These are phyloP conservation scores for Cercopithecus mona DNA, from an alignment of 2,113 vertebrate genomes.

Conservation along the genomic window DNA sequence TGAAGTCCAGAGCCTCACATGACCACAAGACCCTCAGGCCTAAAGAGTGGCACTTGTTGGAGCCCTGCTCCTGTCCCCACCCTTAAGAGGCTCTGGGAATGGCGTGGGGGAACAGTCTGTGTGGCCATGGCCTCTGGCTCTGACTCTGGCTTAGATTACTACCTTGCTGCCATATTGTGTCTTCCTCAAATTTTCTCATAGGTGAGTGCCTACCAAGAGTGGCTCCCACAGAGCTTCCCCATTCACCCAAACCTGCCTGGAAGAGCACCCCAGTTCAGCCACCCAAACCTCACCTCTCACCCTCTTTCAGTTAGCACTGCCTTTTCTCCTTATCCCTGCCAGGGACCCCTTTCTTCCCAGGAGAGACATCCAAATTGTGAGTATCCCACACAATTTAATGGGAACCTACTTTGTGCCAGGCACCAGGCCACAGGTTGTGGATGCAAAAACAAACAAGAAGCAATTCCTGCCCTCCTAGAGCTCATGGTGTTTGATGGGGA, in stretches of 20 bases:
- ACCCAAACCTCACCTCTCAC: neutral
- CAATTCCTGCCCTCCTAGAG: neutral
- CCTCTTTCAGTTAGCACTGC: neutral
- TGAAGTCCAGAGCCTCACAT: neutral
- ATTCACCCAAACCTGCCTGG: neutral
- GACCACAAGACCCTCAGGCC: neutral
- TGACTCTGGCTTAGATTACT: neutral
- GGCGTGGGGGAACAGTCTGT: neutral
- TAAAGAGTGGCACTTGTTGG: neutral
- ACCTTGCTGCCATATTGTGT: neutral
- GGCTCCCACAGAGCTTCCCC: neutral
- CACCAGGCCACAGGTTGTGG: neutral
- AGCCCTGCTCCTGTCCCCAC: neutral
- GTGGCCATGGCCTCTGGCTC: neutral
- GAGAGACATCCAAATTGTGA: too few relatives aligned
- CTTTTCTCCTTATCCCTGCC: neutral
- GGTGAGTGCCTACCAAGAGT: neutral
- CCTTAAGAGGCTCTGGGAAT: neutral
- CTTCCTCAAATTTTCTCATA: neutral
- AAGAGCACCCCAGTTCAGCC: neutral
- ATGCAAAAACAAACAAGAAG: slow-evolving; percentile 10
- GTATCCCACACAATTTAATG: neutral
- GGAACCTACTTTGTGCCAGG: neutral
- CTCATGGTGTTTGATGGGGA: neutral
- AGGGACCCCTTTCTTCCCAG: neutral